A percentile compares a stretch with the other conserved stretches of the same genome.
Conservation (phyloP, 2,113 vertebrate species). For the Archocentrus centrarchus region DNA sequence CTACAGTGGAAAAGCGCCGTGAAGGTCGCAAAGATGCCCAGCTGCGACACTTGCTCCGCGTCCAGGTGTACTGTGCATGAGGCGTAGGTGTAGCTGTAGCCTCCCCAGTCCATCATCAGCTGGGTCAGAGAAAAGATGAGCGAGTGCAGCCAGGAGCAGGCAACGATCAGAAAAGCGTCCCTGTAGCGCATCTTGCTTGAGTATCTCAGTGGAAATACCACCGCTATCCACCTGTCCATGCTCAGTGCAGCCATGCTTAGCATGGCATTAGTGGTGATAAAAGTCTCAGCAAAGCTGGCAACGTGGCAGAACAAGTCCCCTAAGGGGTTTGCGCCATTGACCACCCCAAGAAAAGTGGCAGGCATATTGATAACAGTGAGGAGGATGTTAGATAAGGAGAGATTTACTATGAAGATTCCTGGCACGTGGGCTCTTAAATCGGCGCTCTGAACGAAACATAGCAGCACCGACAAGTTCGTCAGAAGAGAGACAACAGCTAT, state of each 20-base stretch:
- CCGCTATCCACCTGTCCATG: slow-evolving; percentile 85
- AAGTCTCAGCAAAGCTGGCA: slow-evolving; percentile 83
- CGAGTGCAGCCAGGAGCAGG: slow-evolving; percentile 82
- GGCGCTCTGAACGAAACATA: slow-evolving; percentile 83
- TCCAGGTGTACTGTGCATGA: slow-evolving; percentile 82
- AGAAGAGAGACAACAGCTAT: slow-evolving; percentile 79
- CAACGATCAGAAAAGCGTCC: slow-evolving; percentile 81
- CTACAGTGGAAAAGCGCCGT: slow-evolving; percentile 81
- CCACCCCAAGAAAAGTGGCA: slow-evolving; percentile 79
- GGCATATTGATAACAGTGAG: slow-evolving; percentile 83
- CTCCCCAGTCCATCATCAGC: slow-evolving; percentile 82
- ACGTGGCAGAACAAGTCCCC: slow-evolving; percentile 76
- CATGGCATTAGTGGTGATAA: slow-evolving; percentile 82
- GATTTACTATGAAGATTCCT: slow-evolving; percentile 83
- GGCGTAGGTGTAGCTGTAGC: slow-evolving; percentile 81
- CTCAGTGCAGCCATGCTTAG: slow-evolving; percentile 86
- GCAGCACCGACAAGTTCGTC: slow-evolving; percentile 83
- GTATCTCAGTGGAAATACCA: slow-evolving; percentile 85
- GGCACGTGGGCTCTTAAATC: slow-evolving; percentile 83
- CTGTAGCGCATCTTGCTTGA: slow-evolving; percentile 85
- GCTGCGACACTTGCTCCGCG: slow-evolving; percentile 56
- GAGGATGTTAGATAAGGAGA: slow-evolving; percentile 85
- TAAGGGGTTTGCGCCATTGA: slow-evolving; percentile 70
- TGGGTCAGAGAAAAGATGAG: slow-evolving; percentile 79
- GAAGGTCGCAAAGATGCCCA: slow-evolving; percentile 79